Evolutionary conservation across 2,888 invertebrate genomes (phyloP).

Genomic region (Cataglyphis rosenhaueri): DNA sequence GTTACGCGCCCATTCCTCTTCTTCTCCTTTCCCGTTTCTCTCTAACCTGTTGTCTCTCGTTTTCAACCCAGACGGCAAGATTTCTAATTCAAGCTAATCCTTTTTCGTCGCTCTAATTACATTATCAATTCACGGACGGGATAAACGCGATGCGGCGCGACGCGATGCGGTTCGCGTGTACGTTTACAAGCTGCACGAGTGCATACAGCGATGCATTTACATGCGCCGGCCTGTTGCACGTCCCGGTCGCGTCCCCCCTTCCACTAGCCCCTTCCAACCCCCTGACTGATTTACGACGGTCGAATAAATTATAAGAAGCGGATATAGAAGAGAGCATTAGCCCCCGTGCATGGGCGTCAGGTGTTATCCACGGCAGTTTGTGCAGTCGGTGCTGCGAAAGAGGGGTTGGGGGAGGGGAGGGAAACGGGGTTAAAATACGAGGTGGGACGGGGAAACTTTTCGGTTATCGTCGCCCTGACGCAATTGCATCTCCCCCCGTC

Average conservation of each 20-base stretch:
- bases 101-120: constrained; percentile 80
- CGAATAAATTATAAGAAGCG: constrained; percentile 75
- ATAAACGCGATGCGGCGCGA: constrained; percentile 47
- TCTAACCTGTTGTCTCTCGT: constrained; percentile 1
- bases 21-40: constrained; percentile 36
- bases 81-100: constrained; percentile 83
- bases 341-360: constrained; percentile 34
- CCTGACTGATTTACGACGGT: constrained; percentile 71
- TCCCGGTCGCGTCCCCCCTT: constrained; percentile 52
- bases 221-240: constrained; percentile 74
- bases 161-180: constrained; percentile 17
- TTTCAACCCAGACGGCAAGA: constrained; percentile 65
- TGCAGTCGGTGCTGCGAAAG: constrained; percentile 5
- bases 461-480: constrained; percentile 49
- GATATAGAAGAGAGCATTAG: constrained; percentile 63
- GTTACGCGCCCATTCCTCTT: constrained; percentile 61
- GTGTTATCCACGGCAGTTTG: constrained; percentile 32
- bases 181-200: constrained; percentile 51
- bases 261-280: constrained; percentile 26
- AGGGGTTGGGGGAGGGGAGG: not conserved
- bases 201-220: constrained; percentile 68
- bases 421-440: not conserved
- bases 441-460: constrained; percentile 25
- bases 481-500: constrained; percentile 47
- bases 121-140: constrained; percentile 79